Conservation (phyloP, 2,113 vertebrate genomes). For the Hemichromis elongatus region DNA sequence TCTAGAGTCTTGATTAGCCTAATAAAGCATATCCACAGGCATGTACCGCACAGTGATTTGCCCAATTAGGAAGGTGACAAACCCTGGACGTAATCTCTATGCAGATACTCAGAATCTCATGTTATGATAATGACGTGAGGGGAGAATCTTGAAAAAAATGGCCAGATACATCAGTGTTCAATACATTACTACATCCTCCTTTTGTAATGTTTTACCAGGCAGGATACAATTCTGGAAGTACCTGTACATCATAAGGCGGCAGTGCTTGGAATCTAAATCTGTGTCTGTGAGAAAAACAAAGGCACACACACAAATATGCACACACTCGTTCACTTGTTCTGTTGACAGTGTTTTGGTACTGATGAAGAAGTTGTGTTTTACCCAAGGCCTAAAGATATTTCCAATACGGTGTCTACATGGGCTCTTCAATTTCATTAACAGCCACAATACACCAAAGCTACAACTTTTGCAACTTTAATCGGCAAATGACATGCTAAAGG, state of each 20-base stretch:
- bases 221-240: not conserved
- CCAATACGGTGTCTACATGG: not conserved
- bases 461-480: not conserved
- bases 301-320: not conserved
- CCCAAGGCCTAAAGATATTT: not conserved
- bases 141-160: slow-evolving; percentile 13
- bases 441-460: not conserved
- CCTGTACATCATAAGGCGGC: not conserved
- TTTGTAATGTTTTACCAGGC: not conserved
- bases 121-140: slow-evolving; percentile 43
- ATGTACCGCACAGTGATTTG: slow-evolving; percentile 59
- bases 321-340: too few relatives aligned
- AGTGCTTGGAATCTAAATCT: not conserved
- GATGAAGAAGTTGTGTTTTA: not conserved
- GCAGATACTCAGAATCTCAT: slow-evolving; percentile 42
- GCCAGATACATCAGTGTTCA: not conserved
- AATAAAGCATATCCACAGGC: slow-evolving; percentile 62
- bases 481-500: not conserved
- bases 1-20: slow-evolving; percentile 65
- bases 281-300: not conserved
- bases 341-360: not conserved
- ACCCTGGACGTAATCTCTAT: slow-evolving; percentile 42
- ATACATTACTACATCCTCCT: not conserved
- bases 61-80: slow-evolving; percentile 68
- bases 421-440: not conserved